Percentiles rank a stretch among this genome's conserved stretches.
Conservation (phyloP, 2,113 vertebrate species). For the Tragelaphus buxtoni region DNA sequence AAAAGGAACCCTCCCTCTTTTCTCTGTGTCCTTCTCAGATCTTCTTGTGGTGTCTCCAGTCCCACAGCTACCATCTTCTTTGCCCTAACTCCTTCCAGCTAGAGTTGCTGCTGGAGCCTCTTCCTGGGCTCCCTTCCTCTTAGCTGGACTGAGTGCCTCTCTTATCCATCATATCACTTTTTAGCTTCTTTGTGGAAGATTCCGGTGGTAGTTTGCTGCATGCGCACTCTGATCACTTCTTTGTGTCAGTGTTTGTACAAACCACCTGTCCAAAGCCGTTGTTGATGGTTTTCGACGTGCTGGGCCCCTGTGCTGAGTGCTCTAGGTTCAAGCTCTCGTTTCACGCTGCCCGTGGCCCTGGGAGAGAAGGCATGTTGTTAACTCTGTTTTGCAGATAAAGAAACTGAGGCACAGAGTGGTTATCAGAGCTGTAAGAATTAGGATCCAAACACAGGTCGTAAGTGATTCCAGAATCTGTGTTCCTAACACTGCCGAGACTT, state of each 20-base stretch:
- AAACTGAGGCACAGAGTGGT: background rate
- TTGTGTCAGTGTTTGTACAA: background rate
- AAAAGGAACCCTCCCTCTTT: no score
- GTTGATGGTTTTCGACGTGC: fast-evolving
- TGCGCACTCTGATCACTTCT: background rate
- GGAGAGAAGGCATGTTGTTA: background rate
- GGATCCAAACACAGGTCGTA: background rate
- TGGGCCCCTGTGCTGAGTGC: background rate
- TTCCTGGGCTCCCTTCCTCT: background rate
- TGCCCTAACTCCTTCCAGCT: no score
- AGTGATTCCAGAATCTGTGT: background rate
- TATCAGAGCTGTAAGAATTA: background rate
- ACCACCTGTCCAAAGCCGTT: background rate
- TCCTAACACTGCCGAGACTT: fast-evolving
- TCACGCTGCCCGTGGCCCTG: background rate
- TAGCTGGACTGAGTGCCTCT: background rate
- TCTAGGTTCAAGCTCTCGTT: background rate
- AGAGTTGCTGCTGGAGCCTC: no score
- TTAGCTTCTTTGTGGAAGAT: background rate
- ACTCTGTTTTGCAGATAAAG: background rate
- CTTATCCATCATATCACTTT: background rate
- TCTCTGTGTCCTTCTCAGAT: no score
- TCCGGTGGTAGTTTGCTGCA: background rate
- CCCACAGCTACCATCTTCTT: no score
- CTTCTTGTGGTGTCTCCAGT: no score